phyloP scores from a whole-genome alignment of 2,888 invertebrate genomes.

The Polia nebulosa region DNA sequence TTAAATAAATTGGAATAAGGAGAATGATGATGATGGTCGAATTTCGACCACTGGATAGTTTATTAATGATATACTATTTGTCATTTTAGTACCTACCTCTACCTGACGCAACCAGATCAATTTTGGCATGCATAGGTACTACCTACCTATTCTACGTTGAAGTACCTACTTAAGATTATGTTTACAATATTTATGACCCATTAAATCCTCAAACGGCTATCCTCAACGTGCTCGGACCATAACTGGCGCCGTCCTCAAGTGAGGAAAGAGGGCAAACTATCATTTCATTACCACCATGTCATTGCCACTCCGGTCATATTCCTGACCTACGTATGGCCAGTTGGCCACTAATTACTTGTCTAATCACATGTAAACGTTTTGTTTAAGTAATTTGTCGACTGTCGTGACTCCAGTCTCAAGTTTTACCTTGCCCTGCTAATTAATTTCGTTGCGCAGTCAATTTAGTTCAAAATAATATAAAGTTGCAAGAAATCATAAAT shows the following conservation, averaged over 20 bases:
- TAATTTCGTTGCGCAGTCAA: constrained; percentile 31
- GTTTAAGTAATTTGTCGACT: constrained; percentile 11
- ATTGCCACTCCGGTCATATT: constrained; percentile 45
- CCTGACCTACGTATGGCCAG: constrained; percentile 39
- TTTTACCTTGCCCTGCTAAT: constrained; percentile 16
- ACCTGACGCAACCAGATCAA: not conserved
- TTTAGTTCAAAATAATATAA: constrained; percentile 26
- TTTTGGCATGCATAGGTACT: not conserved
- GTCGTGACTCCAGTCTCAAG: constrained; percentile 1
- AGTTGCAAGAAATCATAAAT: constrained; percentile 33
- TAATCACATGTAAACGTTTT: constrained; percentile 29
- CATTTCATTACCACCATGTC: constrained; percentile 53
- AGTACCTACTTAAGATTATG: constrained; percentile 27
- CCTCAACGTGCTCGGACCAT: constrained; percentile 53
- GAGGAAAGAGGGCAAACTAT: constrained; percentile 63
- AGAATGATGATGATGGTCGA: too few relatives aligned
- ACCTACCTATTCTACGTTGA: not conserved
- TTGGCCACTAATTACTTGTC: constrained; percentile 37
- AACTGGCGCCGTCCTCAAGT: constrained; percentile 57
- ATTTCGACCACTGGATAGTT: not conserved
- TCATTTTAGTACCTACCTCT: too few relatives aligned
- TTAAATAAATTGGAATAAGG: too few relatives aligned
- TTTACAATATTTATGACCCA: constrained; percentile 34
- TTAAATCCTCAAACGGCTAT: constrained; percentile 48
- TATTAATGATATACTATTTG: not conserved